Evolutionary conservation across 2,888 invertebrate genomes (phyloP), one percentile per base, ranked within the genome.

Genomic region (Ophioninae sp.): DNA sequence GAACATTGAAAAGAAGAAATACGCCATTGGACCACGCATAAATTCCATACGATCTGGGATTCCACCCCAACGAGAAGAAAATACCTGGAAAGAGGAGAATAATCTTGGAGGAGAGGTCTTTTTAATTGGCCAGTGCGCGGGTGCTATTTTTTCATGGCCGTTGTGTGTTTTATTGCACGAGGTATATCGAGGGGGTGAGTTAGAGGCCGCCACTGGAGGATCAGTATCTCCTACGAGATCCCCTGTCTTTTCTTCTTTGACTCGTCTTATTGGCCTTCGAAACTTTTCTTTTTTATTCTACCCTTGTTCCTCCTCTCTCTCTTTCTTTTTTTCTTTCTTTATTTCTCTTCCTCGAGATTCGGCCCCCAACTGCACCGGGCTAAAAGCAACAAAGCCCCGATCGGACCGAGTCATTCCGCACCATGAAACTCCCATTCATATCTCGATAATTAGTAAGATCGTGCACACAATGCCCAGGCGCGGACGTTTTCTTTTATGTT

Each of bases 401-500:
- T 87, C 87, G 88, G 87, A 84, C 82, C 87, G 84, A 88, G 86
- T 85, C 87, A 88, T 87, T 87, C 87, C 86, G 86, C 87, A 82
- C 87, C 87, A 87, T 82, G 76, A 85, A 86, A 82, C 82, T 73
- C 83, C 87, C 87, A 89, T 89, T 89, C 88, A 88, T 87, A 87
- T 88, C 84, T 82, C 86, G 88, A 89, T 89, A 89, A 89, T 89
- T 89, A 89, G 89, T 88, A 88, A 87, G 87, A 89, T 89, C 87
- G 86, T 86, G 87, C 86, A 85, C 85, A 88, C 88, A 88, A 88
- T 88, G 84, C 88, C 76, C 57, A 72, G 59, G 77, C 74, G 61
- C 84, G 81, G 72, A 76, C 81, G 61, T 73, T 79, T 84, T 79
- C 82, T 83, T 83, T 77, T 79, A 74, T 80, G 64, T 80, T 79